These are phyloP conservation scores for Tympanuchus pallidicinctus DNA, from an alignment of 2,113 vertebrate genomes.

Conservation along the genomic window DNA sequence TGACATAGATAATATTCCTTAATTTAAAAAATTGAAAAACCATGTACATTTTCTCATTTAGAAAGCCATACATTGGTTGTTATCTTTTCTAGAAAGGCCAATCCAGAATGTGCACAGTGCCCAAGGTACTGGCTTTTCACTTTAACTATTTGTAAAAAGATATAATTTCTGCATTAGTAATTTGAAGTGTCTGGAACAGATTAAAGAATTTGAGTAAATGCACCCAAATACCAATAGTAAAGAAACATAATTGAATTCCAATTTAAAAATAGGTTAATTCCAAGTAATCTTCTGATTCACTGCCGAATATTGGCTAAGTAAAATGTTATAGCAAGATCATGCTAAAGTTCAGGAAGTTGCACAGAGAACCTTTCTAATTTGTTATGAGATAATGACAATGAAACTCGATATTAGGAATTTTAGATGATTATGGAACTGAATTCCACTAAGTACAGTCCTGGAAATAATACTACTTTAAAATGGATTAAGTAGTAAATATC, in stretches of 20 bases:
- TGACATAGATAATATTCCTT: not conserved
- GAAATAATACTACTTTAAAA: not conserved
- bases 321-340: not conserved
- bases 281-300: not conserved
- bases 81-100: not conserved
- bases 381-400: not conserved
- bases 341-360: not conserved
- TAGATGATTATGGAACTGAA: not conserved
- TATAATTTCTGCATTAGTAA: not conserved
- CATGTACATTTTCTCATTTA: not conserved
- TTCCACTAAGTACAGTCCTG: not conserved
- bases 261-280: not conserved
- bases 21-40: not conserved
- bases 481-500: not conserved
- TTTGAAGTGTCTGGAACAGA: not conserved
- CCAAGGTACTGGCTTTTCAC: not conserved
- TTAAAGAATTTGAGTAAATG: not conserved
- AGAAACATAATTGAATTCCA: not conserved
- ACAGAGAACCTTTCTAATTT: not conserved
- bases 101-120: not conserved
- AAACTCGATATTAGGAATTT: not conserved
- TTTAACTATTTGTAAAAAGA: not conserved
- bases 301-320: not conserved
- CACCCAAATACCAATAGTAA: not conserved
- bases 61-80: not conserved